Evolutionary conservation across 1,140 invertebrate genomes (phyloP).

Genomic region (Micrasema minimum): DNA sequence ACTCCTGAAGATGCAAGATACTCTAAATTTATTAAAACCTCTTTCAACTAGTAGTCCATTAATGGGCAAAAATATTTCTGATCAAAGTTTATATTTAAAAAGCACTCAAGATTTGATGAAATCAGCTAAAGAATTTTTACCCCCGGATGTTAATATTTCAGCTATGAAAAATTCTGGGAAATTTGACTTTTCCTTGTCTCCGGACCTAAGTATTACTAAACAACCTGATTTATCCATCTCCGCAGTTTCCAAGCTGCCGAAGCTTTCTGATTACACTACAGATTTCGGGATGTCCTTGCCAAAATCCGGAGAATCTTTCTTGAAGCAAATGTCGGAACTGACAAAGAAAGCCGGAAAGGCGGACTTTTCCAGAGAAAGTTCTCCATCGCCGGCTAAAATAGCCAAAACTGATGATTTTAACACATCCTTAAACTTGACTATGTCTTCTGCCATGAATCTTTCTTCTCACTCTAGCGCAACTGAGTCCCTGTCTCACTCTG

Average conservation of each 20-base stretch:
- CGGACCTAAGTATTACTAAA: slow-evolving; percentile 48
- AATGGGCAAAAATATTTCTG: slow-evolving; percentile 60
- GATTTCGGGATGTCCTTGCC: slow-evolving; percentile 60
- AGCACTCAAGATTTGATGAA: slow-evolving; percentile 64
- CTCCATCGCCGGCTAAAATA: slow-evolving; percentile 60
- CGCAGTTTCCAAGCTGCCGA: slow-evolving; percentile 45
- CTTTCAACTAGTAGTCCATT: slow-evolving; percentile 63
- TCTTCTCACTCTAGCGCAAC: slow-evolving; percentile 60
- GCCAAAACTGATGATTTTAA: slow-evolving; percentile 59
- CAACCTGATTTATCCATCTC: slow-evolving; percentile 51
- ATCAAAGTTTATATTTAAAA: slow-evolving; percentile 63
- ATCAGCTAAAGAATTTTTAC: slow-evolving; percentile 64
- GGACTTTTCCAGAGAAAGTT: slow-evolving; percentile 61
- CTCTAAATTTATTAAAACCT: slow-evolving; percentile 61
- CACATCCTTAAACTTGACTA: slow-evolving; percentile 56
- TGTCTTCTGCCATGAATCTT: slow-evolving; percentile 56
- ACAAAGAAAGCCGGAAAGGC: slow-evolving; percentile 66
- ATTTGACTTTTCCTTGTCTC: slow-evolving; percentile 55
- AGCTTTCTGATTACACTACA: slow-evolving; percentile 53
- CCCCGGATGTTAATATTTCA: slow-evolving; percentile 63
- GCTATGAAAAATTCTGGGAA: slow-evolving; percentile 59
- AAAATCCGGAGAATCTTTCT: slow-evolving; percentile 61
- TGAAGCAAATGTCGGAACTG: slow-evolving; percentile 66
- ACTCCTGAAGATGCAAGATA: slow-evolving; percentile 66
- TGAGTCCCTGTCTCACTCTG: slow-evolving; percentile 62